phyloP scores from a whole-genome alignment of 2,888 invertebrate species.

The Philaethria dido region DNA sequence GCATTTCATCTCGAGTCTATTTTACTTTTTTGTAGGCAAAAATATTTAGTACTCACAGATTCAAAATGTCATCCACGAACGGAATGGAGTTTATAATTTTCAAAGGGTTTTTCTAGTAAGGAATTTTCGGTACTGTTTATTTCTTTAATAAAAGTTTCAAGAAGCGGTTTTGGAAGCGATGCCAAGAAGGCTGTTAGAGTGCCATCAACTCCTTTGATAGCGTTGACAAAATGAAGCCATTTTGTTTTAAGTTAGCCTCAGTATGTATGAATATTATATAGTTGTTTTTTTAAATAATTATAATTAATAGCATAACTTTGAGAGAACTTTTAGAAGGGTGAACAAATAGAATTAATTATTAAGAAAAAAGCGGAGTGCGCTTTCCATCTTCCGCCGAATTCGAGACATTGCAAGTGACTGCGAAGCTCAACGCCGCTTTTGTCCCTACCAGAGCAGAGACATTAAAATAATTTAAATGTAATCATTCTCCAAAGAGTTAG shows the following conservation, averaged over 20 bases:
- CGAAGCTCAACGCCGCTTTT: no score
- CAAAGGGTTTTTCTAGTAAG: not conserved
- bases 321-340: no score
- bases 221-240: slow-evolving; percentile 14
- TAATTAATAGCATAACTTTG: no score
- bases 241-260: slow-evolving; percentile 2
- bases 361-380: no score
- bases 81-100: not conserved
- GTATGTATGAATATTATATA: slow-evolving; percentile 1
- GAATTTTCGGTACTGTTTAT: slow-evolving; percentile 7
- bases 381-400: no score
- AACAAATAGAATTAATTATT: no score
- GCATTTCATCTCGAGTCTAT: slow-evolving; percentile 7
- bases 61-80: not conserved
- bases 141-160: slow-evolving; percentile 14
- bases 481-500: no score
- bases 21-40: slow-evolving; percentile 8
- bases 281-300: not conserved
- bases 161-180: slow-evolving; percentile 13
- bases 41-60: not conserved
- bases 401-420: no score
- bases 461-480: no score
- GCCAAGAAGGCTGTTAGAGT: slow-evolving; percentile 21
- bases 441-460: no score
- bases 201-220: slow-evolving; percentile 14